Evolutionary conservation across 2,888 invertebrate species (phyloP).

Genomic region (Dicyrtoma fusca): DNA sequence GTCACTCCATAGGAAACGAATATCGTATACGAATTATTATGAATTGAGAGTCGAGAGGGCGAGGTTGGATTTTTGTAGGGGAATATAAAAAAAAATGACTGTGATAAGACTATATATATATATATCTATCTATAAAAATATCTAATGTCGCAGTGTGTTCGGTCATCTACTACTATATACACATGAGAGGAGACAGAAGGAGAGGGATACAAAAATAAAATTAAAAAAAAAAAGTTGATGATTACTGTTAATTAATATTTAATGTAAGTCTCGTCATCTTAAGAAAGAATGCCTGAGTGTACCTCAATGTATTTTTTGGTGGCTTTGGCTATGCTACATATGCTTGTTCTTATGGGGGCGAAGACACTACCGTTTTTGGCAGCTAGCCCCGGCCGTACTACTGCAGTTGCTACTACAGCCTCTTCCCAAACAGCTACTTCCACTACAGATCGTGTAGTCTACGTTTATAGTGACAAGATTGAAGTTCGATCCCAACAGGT

Average conservation of each 20-base stretch:
- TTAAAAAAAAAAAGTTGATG: conserved; percentile 6
- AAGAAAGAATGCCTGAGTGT: conserved; percentile 39
- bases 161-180: too few species aligned
- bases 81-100: too few species aligned
- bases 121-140: too few species aligned
- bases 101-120: too few species aligned
- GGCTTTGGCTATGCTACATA: conserved; percentile 43
- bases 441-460: conserved; percentile 62
- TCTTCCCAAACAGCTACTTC: conserved; percentile 52
- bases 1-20: too few species aligned
- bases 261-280: conserved; percentile 34
- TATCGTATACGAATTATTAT: too few species aligned
- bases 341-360: conserved; percentile 49
- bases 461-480: conserved; percentile 64
- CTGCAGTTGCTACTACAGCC: conserved; percentile 49
- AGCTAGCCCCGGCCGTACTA: conserved; percentile 56
- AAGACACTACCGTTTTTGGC: conserved; percentile 57
- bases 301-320: conserved; percentile 45
- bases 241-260: conserved; percentile 8
- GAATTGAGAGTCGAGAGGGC: too few species aligned
- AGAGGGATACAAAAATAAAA: too few species aligned
- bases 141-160: too few species aligned
- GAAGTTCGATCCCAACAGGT: conserved; percentile 63
- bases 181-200: too few species aligned
- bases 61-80: too few species aligned